Evolutionary conservation across 1,140 invertebrate species (phyloP), one percentile per base, ranked within the genome.

Genomic region (Bombus turneri): DNA sequence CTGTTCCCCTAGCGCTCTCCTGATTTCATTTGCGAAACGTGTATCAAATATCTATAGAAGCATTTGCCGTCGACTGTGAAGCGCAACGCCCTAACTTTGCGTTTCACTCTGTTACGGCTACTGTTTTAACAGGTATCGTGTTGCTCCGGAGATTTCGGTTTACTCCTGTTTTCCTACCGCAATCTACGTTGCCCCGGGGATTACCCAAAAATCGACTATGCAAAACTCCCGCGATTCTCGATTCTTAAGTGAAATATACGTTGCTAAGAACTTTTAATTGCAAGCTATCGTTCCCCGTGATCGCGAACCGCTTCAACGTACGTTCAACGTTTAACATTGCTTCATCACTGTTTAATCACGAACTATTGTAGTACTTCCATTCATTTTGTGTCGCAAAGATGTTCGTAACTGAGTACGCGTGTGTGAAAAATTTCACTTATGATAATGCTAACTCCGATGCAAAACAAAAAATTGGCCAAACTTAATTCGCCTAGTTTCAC

Each of bases 11-110:
- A 28, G n/a, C 43, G 31, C 68, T 4, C 9, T 15, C 72, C n/a
- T 80, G 73, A 86, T 82, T 86, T 82, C 85, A 86, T 86, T 86
- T 81, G 57, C 83, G 78, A 85, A 81, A 66, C 83, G 78, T 62
- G 83, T 84, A 84, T 84, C 83, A 84, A 62, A 72, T 84, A 72
- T 72, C 83, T 80, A 64, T 47, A 83, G 31, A 37, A 47, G 59
- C 41, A 31, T 31, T 39, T n/a, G 39, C 37, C 53, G 9, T 37
- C 37, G 47, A 75, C 72, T 68, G n/a, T 34, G 31, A 66, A 68
- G 31, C 81, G 25, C 47, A 43, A 39, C 53, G 53, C 9, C 53
- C 37, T 47, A 84, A 84, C 82, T 84, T 84, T 25, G 43, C n/a
- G 43, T 68, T 69, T 18, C 53, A 43, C 13, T 31, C 37, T 62